Percentiles rank a stretch among this genome's conserved stretches.
These are phyloP conservation scores for Petrocephalus schoutedeni DNA, from an alignment of 2,797 vertebrate genomes.

Conservation along the genomic window DNA sequence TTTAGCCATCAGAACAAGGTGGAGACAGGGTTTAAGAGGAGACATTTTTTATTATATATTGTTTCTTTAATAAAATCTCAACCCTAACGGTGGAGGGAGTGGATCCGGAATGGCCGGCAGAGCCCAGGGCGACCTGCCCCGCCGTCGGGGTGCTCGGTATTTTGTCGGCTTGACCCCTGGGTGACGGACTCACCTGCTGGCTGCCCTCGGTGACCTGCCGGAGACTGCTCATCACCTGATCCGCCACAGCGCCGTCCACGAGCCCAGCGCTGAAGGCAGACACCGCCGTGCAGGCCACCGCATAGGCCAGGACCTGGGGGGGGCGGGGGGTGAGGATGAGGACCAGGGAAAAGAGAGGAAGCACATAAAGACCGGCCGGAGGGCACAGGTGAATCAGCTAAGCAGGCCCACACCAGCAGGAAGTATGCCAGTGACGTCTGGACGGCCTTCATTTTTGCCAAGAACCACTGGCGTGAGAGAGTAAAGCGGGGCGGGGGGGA, in stretches of 20 bases:
- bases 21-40: too few species aligned
- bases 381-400: neutral
- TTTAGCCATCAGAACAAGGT: too few species aligned
- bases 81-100: too few species aligned
- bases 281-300: constrained; percentile 72
- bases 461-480: neutral
- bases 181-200: constrained; percentile 73
- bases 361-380: neutral
- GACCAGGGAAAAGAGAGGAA: constrained; percentile 8
- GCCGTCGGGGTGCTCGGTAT: neutral
- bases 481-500: neutral
- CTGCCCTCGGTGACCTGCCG: constrained; percentile 73
- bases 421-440: neutral
- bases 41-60: too few species aligned
- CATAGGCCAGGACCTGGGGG: constrained; percentile 80
- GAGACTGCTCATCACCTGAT: constrained; percentile 75
- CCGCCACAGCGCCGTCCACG: constrained; percentile 73
- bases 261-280: constrained; percentile 77
- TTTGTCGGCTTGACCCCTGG: neutral
- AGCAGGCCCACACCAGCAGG: neutral
- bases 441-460: neutral
- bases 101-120: too few species aligned
- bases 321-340: neutral
- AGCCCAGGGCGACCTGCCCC: neutral
- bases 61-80: too few species aligned